Evolutionary conservation across 2,888 invertebrate species (phyloP).

Genomic region (Cheilosia grossa): DNA sequence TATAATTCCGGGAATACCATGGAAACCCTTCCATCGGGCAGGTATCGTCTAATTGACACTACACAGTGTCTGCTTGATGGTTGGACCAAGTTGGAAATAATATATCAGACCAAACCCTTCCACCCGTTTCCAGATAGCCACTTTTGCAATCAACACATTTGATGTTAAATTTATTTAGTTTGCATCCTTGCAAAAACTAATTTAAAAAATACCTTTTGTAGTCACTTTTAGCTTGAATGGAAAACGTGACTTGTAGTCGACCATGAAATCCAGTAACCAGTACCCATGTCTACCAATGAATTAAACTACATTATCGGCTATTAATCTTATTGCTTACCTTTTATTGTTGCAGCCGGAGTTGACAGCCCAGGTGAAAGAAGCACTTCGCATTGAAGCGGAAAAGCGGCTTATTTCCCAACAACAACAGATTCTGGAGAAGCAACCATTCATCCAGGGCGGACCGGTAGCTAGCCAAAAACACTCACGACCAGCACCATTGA

Average conservation of each 20-base stretch:
- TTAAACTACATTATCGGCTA: not conserved
- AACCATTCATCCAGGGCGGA: conserved; percentile 82
- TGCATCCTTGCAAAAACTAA: too few relatives aligned
- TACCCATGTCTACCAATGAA: not conserved
- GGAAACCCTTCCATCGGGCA: too few relatives aligned
- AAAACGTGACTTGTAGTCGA: not conserved
- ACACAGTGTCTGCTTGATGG: too few relatives aligned
- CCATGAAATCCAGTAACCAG: not conserved
- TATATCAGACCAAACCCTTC: too few relatives aligned
- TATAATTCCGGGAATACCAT: too few relatives aligned
- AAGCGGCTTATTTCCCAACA: conserved; percentile 85
- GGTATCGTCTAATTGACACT: too few relatives aligned
- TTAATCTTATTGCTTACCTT: not conserved
- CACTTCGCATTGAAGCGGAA: conserved; percentile 85
- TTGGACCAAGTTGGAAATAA: too few relatives aligned
- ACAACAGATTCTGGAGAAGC: conserved; percentile 85
- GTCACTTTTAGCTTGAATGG: too few relatives aligned
- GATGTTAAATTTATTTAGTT: too few relatives aligned
- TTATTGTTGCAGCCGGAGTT: conserved; percentile 79
- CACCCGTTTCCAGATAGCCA: too few relatives aligned
- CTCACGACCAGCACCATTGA: not conserved
- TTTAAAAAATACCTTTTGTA: too few relatives aligned
- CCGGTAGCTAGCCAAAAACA: conserved; percentile 77
- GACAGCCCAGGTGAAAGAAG: conserved; percentile 85
- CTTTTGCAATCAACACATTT: too few relatives aligned